These are phyloP conservation scores for Pollachius pollachius DNA, from an alignment of 2,113 vertebrate species.

Conservation along the genomic window DNA sequence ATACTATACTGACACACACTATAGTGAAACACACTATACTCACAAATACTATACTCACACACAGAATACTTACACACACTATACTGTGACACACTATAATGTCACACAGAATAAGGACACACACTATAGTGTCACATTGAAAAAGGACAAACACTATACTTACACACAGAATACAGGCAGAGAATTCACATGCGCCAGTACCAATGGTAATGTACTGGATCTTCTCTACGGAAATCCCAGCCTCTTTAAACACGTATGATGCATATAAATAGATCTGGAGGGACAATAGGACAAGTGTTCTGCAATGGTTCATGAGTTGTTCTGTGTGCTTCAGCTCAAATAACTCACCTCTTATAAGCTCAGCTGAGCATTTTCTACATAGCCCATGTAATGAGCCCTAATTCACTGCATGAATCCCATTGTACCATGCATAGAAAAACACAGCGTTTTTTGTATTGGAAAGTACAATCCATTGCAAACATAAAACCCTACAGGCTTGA, in stretches of 20 bases:
- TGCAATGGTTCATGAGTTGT: slow-evolving; percentile 12
- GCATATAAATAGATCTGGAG: slow-evolving; percentile 88
- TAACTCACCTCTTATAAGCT: slow-evolving; percentile 40
- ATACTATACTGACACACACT: too few relatives aligned
- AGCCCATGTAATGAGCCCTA: slow-evolving; percentile 41
- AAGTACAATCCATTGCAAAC: too few relatives aligned
- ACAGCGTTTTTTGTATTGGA: too few relatives aligned
- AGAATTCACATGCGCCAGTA: slow-evolving; percentile 85
- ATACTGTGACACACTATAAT: slow-evolving; percentile 38
- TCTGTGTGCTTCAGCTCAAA: slow-evolving; percentile 11
- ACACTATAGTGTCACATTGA: background rate
- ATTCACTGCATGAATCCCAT: too few relatives aligned
- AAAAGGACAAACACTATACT: slow-evolving; percentile 63
- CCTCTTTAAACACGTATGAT: slow-evolving; percentile 82
- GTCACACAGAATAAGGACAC: too few relatives aligned
- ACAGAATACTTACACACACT: slow-evolving; percentile 80
- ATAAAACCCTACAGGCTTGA: too few relatives aligned
- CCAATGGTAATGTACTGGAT: slow-evolving; percentile 84
- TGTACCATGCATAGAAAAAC: too few relatives aligned
- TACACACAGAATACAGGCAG: slow-evolving; percentile 80
- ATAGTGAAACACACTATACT: too few relatives aligned
- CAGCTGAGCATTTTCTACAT: slow-evolving; percentile 34
- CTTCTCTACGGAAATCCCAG: slow-evolving; percentile 75
- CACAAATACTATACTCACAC: slow-evolving; percentile 6
- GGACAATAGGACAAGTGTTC: slow-evolving; percentile 15